Percentiles rank a stretch among this genome's conserved stretches.
Evolutionary conservation across 1,140 invertebrate species (phyloP).

Genomic region (Laodelphax striatellus): DNA sequence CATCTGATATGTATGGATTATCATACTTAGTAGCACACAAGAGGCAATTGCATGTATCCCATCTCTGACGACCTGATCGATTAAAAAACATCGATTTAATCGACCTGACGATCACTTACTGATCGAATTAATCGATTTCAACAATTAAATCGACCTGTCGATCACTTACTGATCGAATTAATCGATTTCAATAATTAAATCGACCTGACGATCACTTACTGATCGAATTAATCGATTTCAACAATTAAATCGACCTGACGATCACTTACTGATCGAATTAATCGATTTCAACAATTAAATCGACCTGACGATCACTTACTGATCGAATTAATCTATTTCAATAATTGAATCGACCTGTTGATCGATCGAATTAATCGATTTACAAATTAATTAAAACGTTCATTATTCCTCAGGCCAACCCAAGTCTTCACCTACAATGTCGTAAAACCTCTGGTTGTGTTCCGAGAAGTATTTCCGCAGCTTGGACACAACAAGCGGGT

Average conservation of each 20-base stretch:
- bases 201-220: no score
- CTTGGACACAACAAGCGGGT: slow-evolving; percentile 70
- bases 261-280: neutral
- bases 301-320: no score
- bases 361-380: neutral
- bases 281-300: neutral
- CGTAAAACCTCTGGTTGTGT: slow-evolving; percentile 92
- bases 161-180: neutral
- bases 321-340: neutral
- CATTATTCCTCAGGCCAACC: slow-evolving; percentile 73
- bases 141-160: neutral
- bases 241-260: neutral
- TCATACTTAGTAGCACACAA: neutral
- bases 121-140: no score
- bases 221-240: neutral
- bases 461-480: slow-evolving; percentile 85
- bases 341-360: neutral
- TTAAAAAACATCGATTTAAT: neutral
- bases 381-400: neutral
- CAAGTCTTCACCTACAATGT: slow-evolving; percentile 82
- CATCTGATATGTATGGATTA: neutral
- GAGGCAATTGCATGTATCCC: neutral
- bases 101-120: neutral
- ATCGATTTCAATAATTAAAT: neutral
- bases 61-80: neutral